These are phyloP conservation scores for Lacerta agilis DNA, from an alignment of 2,797 vertebrate genomes.

Conservation along the genomic window DNA sequence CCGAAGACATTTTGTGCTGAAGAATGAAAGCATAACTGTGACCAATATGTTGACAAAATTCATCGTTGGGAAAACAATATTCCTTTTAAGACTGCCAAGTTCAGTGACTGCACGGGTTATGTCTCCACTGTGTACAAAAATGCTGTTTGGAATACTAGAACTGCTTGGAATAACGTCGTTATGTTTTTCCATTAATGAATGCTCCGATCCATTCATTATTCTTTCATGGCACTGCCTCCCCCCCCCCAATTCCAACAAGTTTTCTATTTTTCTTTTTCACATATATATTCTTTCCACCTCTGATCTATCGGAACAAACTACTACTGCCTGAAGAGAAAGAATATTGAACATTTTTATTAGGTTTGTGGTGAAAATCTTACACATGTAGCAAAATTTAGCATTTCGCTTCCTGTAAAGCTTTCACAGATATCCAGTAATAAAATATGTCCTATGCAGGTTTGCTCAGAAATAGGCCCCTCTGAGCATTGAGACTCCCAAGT, in stretches of 20 bases:
- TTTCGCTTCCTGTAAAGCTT: slow-evolving; percentile 15
- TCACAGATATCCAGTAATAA: slow-evolving; percentile 56
- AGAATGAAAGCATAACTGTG: slow-evolving; percentile 19
- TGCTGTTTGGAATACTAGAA: slow-evolving; percentile 15
- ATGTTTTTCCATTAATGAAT: slow-evolving; percentile 27
- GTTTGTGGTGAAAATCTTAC: slow-evolving; percentile 35
- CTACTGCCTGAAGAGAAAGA: slow-evolving; percentile 50
- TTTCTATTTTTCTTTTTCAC: not conserved
- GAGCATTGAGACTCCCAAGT: no score
- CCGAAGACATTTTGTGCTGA: not conserved
- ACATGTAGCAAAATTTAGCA: not conserved
- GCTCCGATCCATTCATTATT: slow-evolving; percentile 42
- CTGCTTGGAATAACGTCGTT: slow-evolving; percentile 23
- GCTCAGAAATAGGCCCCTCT: no score
- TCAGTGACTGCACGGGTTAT: slow-evolving; percentile 2
- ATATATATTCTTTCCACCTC: slow-evolving; percentile 40
- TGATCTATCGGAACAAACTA: slow-evolving; percentile 50
- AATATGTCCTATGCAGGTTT: not conserved
- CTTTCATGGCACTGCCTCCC: not conserved
- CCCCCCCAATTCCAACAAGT: not conserved
- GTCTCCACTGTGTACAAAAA: slow-evolving; percentile 35
- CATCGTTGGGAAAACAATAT: slow-evolving; percentile 31
- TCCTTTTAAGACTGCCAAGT: slow-evolving; percentile 23
- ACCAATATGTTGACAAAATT: slow-evolving; percentile 30
- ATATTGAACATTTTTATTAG: slow-evolving; percentile 39